Evolutionary conservation across 2,888 invertebrate genomes (phyloP).

Genomic region (Caenorhabditis sp.): DNA sequence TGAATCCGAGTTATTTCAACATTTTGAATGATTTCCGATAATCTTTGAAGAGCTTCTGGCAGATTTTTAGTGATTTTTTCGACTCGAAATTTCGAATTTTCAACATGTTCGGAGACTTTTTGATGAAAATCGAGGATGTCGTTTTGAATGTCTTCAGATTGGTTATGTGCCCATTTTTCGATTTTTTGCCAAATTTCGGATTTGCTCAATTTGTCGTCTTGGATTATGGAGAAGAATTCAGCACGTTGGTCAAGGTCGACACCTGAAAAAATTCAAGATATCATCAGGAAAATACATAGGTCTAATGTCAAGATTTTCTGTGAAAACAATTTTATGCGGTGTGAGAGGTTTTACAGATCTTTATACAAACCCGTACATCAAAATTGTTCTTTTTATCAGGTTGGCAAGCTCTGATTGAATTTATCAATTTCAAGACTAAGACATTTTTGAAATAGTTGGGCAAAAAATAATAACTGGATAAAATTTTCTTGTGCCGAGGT

Average conservation of each 20-base stretch:
- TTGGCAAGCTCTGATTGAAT: too few species aligned
- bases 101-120: slow-evolving; percentile 26
- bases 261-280: neutral
- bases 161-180: neutral
- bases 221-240: neutral
- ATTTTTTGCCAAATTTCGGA: slow-evolving; percentile 2
- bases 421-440: too few species aligned
- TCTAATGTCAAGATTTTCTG: too few species aligned
- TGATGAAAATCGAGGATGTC: slow-evolving; percentile 37
- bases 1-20: slow-evolving; percentile 32
- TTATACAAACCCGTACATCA: too few species aligned
- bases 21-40: slow-evolving; percentile 34
- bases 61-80: slow-evolving; percentile 27
- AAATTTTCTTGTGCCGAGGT: too few species aligned
- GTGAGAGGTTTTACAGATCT: too few species aligned
- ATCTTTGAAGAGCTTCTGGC: slow-evolving; percentile 26
- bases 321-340: too few species aligned
- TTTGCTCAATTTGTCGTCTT: neutral
- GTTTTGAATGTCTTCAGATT: slow-evolving; percentile 7
- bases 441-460: too few species aligned
- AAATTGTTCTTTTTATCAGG: too few species aligned
- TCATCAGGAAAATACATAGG: neutral
- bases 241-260: neutral
- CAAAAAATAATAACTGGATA: too few species aligned
- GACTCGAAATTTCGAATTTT: slow-evolving; percentile 28